Evolutionary conservation across 2,888 invertebrate genomes (phyloP).

Genomic region (Euproctis similis): DNA sequence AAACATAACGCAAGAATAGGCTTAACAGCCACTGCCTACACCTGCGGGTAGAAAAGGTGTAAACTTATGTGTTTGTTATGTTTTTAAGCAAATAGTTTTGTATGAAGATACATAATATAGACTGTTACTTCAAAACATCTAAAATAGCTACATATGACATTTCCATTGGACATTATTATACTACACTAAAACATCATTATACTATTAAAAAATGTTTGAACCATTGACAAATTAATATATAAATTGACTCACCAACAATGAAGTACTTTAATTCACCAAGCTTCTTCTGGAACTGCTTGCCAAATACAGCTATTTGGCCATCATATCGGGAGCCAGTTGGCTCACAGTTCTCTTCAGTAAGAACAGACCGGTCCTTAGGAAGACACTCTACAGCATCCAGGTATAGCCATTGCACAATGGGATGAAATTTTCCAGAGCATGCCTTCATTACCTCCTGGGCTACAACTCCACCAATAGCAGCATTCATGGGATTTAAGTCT

Average conservation of each 20-base stretch:
- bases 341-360: conserved; percentile 84
- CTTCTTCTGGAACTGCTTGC: conserved; percentile 90
- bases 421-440: conserved; percentile 95
- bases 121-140: no score
- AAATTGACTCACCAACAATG: conserved; percentile 72
- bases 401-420: conserved; percentile 95
- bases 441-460: conserved; percentile 99
- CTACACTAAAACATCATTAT: no score
- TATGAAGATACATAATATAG: no score
- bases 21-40: no score
- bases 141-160: no score
- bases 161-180: no score
- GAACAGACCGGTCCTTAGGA: conserved; percentile 78
- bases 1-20: no score
- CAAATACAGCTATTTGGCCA: conserved; percentile 95
- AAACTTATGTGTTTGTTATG: no score
- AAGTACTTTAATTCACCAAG: conserved; percentile 88
- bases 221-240: no score
- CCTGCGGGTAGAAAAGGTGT: no score
- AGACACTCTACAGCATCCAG: conserved; percentile 97
- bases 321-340: conserved; percentile 86
- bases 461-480: conserved; percentile 95
- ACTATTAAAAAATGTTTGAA: no score
- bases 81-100: no score
- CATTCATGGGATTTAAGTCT: conserved; percentile 91